These are phyloP conservation scores for Tenodera sinensis DNA, from an alignment of 2,888 invertebrate species.

Conservation along the genomic window DNA sequence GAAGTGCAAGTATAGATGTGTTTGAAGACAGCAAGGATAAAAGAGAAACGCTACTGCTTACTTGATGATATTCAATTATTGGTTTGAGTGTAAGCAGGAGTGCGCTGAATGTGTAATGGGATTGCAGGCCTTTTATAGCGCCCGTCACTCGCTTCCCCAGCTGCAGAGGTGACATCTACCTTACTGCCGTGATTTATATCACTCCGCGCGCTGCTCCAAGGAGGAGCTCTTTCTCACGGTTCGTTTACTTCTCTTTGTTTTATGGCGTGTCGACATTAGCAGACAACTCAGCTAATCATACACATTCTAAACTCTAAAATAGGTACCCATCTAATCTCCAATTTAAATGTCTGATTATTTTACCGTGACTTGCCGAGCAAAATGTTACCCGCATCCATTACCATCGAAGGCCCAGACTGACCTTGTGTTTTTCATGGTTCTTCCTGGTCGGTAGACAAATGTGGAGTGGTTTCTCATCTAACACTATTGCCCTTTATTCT, in stretches of 20 bases:
- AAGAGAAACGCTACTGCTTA: neutral
- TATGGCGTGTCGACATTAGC: neutral
- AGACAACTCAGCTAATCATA: too few species aligned
- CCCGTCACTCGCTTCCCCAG: neutral
- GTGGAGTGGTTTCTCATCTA: too few species aligned
- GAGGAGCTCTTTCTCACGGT: neutral
- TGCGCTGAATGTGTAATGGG: neutral
- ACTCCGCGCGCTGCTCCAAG: neutral
- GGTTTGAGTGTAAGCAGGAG: neutral
- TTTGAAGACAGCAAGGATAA: neutral
- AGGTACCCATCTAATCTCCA: too few species aligned
- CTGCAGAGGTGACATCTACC: neutral
- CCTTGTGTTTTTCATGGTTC: too few species aligned
- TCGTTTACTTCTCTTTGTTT: neutral
- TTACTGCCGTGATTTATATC: neutral
- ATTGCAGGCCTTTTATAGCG: neutral
- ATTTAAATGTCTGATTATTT: too few species aligned
- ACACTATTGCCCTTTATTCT: too few species aligned
- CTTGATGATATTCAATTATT: neutral
- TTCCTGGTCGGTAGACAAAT: too few species aligned
- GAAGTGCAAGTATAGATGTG: neutral
- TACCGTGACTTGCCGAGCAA: too few species aligned
- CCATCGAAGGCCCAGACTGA: too few species aligned
- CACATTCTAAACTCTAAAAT: too few species aligned
- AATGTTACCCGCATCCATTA: too few species aligned